phyloP scores from a whole-genome alignment of 2,113 vertebrate genomes.

The Amazona guildingii region DNA sequence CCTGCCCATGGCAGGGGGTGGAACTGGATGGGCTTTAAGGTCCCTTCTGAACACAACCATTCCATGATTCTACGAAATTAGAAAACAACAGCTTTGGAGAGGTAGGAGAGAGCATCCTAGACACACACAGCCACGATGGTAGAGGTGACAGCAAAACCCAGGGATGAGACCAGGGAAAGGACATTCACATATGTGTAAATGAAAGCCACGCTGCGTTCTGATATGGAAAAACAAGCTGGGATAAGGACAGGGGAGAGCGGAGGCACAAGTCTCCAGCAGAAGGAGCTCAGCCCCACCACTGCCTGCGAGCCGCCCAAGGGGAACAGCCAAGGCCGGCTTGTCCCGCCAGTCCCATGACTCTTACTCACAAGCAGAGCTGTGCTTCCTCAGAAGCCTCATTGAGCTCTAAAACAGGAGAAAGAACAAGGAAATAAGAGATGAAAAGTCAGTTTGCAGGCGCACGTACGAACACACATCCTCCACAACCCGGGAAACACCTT shows the following conservation, averaged over 20 bases:
- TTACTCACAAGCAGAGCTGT: conserved; percentile 23
- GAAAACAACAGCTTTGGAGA: not conserved
- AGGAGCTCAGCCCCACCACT: not conserved
- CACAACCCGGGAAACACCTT: not conserved
- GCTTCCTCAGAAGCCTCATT: conserved; percentile 4
- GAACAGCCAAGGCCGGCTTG: not conserved
- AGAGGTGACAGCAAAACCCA: not conserved
- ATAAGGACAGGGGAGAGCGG: not conserved
- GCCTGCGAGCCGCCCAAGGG: not conserved
- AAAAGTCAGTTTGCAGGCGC: not conserved
- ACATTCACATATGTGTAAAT: accelerated
- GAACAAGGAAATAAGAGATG: not conserved
- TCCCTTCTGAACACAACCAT: not conserved
- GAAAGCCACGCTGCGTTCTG: not conserved
- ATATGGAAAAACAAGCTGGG: not conserved
- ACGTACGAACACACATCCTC: accelerated
- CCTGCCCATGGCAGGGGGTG: not conserved
- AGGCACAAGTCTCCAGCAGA: not conserved
- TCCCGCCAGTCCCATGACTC: conserved; percentile 4
- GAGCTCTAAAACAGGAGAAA: not conserved
- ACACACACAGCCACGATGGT: accelerated
- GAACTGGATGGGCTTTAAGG: not conserved
- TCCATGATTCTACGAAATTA: not conserved
- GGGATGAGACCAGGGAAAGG: not conserved
- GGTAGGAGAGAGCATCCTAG: not conserved